Conservation (phyloP, 64 coral and sea anemone species). For the Porites lutea region DNA sequence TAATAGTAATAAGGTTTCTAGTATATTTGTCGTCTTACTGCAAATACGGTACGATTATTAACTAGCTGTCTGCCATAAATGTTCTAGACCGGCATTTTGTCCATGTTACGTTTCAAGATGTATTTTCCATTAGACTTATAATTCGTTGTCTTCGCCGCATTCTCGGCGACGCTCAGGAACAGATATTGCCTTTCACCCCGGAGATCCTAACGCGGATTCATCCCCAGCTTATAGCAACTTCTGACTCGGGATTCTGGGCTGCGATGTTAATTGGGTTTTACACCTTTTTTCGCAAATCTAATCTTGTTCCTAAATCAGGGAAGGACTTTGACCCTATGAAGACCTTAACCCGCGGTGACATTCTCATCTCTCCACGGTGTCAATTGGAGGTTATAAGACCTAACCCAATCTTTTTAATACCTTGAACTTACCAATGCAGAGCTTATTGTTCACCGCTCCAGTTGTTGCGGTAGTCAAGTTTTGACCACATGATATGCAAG, state of each 20-base stretch:
- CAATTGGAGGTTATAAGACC: too few relatives aligned
- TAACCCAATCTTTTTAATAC: too few relatives aligned
- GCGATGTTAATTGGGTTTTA: conserved; percentile 4
- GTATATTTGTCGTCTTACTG: background rate
- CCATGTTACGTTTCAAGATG: conserved; percentile 2
- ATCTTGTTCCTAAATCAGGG: background rate
- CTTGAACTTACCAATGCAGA: too few relatives aligned
- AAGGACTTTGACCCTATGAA: background rate
- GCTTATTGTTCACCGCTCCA: too few relatives aligned
- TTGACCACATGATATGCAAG: too few relatives aligned
- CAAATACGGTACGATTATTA: background rate
- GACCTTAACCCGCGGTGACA: too few relatives aligned
- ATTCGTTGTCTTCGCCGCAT: conserved; percentile 10
- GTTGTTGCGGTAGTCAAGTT: too few relatives aligned
- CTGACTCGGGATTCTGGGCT: conserved; percentile 8
- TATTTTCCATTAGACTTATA: background rate
- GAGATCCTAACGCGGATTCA: background rate
- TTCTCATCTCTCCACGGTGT: too few relatives aligned
- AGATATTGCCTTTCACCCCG: background rate
- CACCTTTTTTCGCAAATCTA: conserved; percentile 12
- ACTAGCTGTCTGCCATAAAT: conserved; percentile 9
- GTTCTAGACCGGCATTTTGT: conserved; percentile 1
- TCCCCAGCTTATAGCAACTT: background rate
- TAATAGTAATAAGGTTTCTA: background rate
- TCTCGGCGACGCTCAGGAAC: conserved; percentile 3